Percentiles rank a stretch among this genome's conserved stretches.
These are phyloP conservation scores for Gryllus longicercus DNA, from an alignment of 2,888 invertebrate genomes.

Conservation along the genomic window DNA sequence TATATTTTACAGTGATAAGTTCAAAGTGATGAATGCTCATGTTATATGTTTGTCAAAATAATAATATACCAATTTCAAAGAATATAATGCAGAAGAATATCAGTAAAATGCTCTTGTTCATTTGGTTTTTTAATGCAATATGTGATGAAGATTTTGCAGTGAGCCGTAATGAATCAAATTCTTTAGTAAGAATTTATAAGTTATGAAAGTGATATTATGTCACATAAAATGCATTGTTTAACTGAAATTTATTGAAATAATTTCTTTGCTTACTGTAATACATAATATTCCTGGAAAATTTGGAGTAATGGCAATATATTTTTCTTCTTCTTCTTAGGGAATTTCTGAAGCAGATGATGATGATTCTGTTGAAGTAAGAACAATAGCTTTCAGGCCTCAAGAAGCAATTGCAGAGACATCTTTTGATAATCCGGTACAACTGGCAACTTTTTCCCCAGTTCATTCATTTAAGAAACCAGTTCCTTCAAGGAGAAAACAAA, in stretches of 20 bases:
- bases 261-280: neutral
- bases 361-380: neutral
- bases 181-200: too few relatives aligned
- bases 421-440: neutral
- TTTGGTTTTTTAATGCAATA: too few relatives aligned
- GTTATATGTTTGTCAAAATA: too few relatives aligned
- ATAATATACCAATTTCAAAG: too few relatives aligned
- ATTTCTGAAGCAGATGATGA: neutral
- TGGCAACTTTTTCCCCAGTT: neutral
- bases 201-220: too few relatives aligned
- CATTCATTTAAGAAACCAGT: constrained; percentile 9
- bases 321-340: too few relatives aligned
- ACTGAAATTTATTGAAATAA: neutral
- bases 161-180: too few relatives aligned
- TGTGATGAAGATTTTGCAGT: too few relatives aligned
- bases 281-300: neutral
- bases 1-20: too few relatives aligned
- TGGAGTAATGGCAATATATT: neutral
- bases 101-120: too few relatives aligned
- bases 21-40: too few relatives aligned
- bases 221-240: neutral
- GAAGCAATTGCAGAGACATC: neutral
- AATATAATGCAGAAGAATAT: too few relatives aligned
- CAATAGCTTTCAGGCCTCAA: neutral
- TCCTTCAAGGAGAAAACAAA: neutral